A percentile compares a stretch with the other conserved stretches of the same genome.
Conservation (phyloP, 1,140 invertebrate species). For the Geopemphigus sp. region DNA sequence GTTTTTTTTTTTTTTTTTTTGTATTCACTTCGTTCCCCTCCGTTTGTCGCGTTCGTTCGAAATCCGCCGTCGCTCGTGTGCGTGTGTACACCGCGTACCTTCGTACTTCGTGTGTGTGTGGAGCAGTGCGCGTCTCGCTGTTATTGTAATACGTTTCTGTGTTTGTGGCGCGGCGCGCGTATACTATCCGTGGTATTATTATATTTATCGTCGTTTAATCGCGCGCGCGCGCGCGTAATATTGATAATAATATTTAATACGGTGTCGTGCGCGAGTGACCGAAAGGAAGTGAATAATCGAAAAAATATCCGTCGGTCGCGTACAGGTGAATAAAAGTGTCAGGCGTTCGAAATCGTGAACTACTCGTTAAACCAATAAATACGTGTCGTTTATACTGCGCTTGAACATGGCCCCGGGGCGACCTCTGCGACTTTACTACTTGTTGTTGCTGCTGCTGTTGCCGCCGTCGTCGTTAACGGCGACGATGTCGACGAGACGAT, state of each 20-base stretch:
- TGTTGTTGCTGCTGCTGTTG: not conserved
- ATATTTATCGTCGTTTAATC: not conserved
- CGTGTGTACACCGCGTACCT: not conserved
- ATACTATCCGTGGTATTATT: not conserved
- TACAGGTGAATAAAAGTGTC: not conserved
- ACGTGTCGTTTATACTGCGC: no score
- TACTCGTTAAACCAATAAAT: no score
- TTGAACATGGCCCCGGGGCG: not conserved
- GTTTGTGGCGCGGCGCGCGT: not conserved
- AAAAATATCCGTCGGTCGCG: not conserved
- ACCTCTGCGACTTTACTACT: not conserved
- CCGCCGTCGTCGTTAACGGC: not conserved
- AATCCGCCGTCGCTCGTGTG: constrained; percentile 37
- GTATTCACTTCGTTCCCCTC: not conserved
- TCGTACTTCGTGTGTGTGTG: not conserved
- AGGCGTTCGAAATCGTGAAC: not conserved
- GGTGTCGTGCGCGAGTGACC: no score
- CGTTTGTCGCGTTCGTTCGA: constrained; percentile 31
- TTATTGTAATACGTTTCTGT: not conserved
- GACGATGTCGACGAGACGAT: not conserved
- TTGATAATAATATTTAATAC: not conserved
- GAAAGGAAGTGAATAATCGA: no score
- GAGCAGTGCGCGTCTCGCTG: constrained; percentile 28
- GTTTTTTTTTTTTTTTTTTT: no score
- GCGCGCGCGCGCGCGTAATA: not conserved